Evolutionary conservation across 2,888 invertebrate genomes (phyloP).

Genomic region (Tipula helvola): DNA sequence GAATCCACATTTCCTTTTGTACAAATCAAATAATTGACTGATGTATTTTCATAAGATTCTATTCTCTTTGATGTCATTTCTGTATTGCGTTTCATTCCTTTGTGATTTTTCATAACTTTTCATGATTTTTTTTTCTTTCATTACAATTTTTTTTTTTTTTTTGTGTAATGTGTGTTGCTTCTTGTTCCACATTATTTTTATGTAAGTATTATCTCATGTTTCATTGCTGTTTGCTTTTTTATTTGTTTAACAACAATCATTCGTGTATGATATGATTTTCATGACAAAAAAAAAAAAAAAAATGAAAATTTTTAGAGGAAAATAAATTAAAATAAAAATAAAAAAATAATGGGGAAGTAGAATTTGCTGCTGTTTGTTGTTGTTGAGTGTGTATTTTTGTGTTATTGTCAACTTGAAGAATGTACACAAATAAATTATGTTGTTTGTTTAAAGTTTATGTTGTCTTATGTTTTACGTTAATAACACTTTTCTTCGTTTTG

Average conservation of each 20-base stretch:
- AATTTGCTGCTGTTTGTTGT: neutral
- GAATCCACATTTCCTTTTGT: neutral
- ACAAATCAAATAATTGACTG: slow-evolving; percentile 4
- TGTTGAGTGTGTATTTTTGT: neutral
- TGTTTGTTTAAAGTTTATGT: slow-evolving; percentile 4
- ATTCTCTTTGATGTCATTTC: neutral
- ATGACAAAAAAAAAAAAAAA: neutral
- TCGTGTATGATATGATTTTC: slow-evolving; percentile 4
- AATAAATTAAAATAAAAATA: neutral
- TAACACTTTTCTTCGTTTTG: slow-evolving; percentile 4
- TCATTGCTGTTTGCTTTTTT: neutral
- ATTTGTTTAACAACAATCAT: slow-evolving; percentile 4
- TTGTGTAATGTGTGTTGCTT: neutral
- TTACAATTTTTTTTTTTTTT: neutral
- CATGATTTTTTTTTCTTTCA: neutral
- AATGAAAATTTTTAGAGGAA: neutral
- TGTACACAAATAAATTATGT: slow-evolving; percentile 4
- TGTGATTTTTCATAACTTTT: neutral
- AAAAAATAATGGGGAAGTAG: neutral
- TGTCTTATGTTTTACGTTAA: slow-evolving; percentile 4
- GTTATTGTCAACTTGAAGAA: slow-evolving; percentile 4
- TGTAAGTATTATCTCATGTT: neutral
- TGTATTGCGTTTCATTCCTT: slow-evolving; percentile 4
- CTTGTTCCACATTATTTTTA: neutral
- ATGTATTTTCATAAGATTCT: neutral